Conservation (phyloP, 2,888 invertebrate genomes). For the Orthosia gothica region DNA sequence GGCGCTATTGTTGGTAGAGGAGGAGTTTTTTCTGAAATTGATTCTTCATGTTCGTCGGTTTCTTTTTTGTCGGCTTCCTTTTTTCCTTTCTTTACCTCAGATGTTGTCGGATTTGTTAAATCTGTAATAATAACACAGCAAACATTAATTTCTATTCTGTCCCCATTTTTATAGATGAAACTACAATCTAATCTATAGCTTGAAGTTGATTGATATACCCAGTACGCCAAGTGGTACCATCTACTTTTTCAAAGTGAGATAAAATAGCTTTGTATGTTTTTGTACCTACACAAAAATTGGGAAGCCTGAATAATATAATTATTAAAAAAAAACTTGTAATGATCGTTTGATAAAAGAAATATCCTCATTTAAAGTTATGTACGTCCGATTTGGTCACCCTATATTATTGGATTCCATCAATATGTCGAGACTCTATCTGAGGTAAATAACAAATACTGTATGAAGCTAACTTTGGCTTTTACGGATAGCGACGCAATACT, state of each 20-base stretch:
- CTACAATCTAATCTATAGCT: too few relatives aligned
- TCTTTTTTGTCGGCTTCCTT: conserved; percentile 72
- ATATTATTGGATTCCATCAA: not conserved
- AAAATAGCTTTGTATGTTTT: too few relatives aligned
- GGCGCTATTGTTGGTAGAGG: conserved; percentile 78
- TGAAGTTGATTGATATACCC: not conserved
- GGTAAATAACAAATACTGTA: not conserved
- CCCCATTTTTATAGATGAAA: too few relatives aligned
- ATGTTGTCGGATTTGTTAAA: conserved; percentile 71
- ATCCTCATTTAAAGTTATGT: too few relatives aligned
- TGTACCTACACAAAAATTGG: too few relatives aligned
- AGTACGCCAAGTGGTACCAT: not conserved
- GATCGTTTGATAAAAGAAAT: too few relatives aligned
- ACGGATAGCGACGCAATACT: too few relatives aligned
- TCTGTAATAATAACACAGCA: conserved; percentile 75
- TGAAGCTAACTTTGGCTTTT: too few relatives aligned
- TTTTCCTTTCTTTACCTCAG: conserved; percentile 72
- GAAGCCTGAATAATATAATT: too few relatives aligned
- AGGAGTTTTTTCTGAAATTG: conserved; percentile 73
- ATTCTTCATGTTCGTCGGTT: conserved; percentile 70
- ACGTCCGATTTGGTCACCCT: not conserved
- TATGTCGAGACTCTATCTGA: not conserved
- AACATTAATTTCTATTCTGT: not conserved
- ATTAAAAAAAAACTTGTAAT: too few relatives aligned
- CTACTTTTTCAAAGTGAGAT: not conserved